A percentile compares a stretch with the other conserved stretches of the same genome.
Evolutionary conservation across 64 coral and sea anemone species (phyloP).

Genomic region (Actinia equina): DNA sequence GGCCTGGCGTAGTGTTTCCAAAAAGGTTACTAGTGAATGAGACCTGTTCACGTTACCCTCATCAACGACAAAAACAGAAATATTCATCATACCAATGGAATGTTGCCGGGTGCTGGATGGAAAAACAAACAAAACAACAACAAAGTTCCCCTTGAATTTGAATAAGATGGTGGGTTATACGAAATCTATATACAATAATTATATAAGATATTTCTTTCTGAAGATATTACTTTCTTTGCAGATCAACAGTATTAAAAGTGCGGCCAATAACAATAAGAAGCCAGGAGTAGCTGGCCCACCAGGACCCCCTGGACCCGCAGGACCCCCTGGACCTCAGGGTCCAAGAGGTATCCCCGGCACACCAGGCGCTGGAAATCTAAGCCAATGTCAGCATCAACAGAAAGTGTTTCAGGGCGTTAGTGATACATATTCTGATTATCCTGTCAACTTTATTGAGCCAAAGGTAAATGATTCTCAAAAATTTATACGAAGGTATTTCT

Average conservation of each 20-base stretch:
- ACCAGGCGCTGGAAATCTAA: background rate
- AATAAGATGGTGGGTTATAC: too few relatives aligned
- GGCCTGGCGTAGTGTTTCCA: too few relatives aligned
- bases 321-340: background rate
- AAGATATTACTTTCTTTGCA: background rate
- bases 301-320: background rate
- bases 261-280: background rate
- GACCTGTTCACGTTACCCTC: too few relatives aligned
- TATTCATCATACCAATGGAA: too few relatives aligned
- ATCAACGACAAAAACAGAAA: too few relatives aligned
- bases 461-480: background rate
- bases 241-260: background rate
- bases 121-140: too few relatives aligned
- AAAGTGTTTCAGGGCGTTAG: background rate
- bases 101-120: too few relatives aligned
- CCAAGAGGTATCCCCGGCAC: background rate
- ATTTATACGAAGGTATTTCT: too few relatives aligned
- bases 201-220: background rate
- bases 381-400: background rate
- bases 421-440: background rate
- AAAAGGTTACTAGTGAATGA: too few relatives aligned
- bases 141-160: too few relatives aligned
- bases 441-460: background rate
- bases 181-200: background rate
- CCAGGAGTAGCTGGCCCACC: background rate